Evolutionary conservation across 2,113 vertebrate genomes (phyloP).

Genomic region (Cariama cristata): DNA sequence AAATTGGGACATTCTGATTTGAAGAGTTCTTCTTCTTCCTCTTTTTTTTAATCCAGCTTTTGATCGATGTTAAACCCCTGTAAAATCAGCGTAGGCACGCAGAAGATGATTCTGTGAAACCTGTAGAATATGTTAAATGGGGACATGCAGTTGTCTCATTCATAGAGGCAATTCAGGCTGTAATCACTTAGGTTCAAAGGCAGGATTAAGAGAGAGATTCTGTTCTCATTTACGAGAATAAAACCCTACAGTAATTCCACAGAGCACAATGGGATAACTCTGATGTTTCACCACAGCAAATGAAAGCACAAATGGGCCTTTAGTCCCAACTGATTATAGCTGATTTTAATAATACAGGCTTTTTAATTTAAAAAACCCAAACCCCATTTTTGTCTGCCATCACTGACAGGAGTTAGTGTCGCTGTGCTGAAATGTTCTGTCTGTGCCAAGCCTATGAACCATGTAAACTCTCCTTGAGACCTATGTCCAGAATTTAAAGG

Average conservation of each 20-base stretch:
- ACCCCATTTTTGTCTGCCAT: neutral
- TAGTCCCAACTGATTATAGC: constrained; percentile 13
- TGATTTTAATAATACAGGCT: constrained; percentile 19
- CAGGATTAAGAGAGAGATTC: constrained; percentile 20
- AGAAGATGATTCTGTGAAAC: neutral
- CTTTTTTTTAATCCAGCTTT: neutral
- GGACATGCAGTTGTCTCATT: neutral
- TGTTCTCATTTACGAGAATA: neutral
- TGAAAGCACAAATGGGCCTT: constrained; percentile 27
- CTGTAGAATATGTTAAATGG: neutral
- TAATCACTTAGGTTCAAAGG: constrained; percentile 6
- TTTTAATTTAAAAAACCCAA: constrained; percentile 8
- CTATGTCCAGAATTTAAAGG: neutral
- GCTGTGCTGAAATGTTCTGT: neutral
- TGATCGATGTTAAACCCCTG: neutral
- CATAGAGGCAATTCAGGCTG: constrained; percentile 5
- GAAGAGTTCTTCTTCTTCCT: neutral
- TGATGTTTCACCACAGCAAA: constrained; percentile 13
- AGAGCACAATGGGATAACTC: constrained; percentile 17
- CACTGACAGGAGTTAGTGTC: neutral
- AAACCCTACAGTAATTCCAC: constrained; percentile 21
- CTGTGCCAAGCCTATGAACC: neutral
- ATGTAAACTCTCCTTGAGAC: neutral
- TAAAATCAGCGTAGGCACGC: neutral
- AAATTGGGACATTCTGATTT: neutral